Evolutionary conservation across 2,113 vertebrate species (phyloP), one percentile per base, ranked within the genome.

Genomic region (Protomyctophum bolini): DNA sequence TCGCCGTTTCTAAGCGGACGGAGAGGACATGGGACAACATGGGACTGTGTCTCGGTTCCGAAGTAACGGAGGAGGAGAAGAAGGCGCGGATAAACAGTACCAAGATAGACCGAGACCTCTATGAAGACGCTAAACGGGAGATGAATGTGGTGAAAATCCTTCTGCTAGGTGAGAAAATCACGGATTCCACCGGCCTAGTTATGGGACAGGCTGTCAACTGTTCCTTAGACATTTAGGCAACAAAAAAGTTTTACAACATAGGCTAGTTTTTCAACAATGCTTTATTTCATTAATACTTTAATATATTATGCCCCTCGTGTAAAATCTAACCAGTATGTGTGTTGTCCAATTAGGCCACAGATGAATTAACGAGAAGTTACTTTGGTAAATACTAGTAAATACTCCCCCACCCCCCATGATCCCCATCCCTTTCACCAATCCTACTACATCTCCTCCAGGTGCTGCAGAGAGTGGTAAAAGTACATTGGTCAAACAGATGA

Each of bases 401-500:
- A 21, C 21, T 21, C 21, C 21, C 2, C 21, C 33, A 12, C n/a
- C 10, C 10, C 8, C 15, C n/a, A 21, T 5, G 6, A 10, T 65
- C 2, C 1, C 2, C 2, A 10, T 63, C 57, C 28, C 60, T 62
- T 1, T 46, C 47, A 21, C 21, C 21, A 21, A 21, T 21, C 21
- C 21, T 21, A 21, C 21, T 21, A 21, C 21, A 21, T 21, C 52
- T 41, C n/a, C 55, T 71, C 1, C 78, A 94, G 92, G 93, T 56
- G 92, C 93, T 59, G 93, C 91, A 21, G 93, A 94, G 72, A 93
- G 93, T 11, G 93, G 93, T 1, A 94, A 94, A 71, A 93, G 92
- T 72, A 93, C 92, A 0, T 69, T 94, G 91, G 93, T 94, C 50
- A 94, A 94, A 86, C 93, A 94, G 85, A 93, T 94, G 93, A 94